Percentiles rank a stretch among this genome's conserved stretches.
Conservation (phyloP, 2,797 vertebrate species). For the Tenualosa thibaudeaui region DNA sequence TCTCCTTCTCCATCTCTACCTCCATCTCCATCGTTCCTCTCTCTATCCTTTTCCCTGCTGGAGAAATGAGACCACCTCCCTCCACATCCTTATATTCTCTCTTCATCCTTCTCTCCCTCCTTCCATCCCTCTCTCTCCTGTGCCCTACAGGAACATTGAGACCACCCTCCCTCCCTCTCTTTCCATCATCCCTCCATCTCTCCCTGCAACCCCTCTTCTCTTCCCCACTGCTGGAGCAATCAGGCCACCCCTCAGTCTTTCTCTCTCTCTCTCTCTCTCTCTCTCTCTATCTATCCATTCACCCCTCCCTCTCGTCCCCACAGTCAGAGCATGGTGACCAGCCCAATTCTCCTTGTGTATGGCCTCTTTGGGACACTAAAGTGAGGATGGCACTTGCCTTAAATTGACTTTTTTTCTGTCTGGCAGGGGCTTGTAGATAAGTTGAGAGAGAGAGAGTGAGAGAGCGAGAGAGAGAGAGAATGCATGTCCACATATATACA, state of each 20-base stretch:
- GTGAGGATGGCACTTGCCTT: background rate
- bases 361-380: background rate
- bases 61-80: too few relatives aligned
- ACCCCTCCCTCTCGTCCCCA: background rate
- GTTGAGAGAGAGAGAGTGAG: background rate
- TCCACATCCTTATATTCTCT: background rate
- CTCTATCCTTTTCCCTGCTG: background rate
- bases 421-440: background rate
- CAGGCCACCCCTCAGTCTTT: background rate
- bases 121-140: background rate
- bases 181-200: background rate
- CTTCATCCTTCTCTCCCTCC: background rate
- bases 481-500: background rate
- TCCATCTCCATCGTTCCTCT: background rate
- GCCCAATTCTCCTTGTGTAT: background rate
- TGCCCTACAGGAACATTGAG: background rate
- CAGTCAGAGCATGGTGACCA: background rate
- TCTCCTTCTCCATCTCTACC: background rate
- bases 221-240: background rate
- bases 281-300: background rate
- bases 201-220: background rate
- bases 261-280: background rate
- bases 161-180: background rate
- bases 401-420: background rate
- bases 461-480: slow-evolving; percentile 16